Evolutionary conservation across 2,888 invertebrate species (phyloP), one percentile per base, ranked within the genome.

Genomic region (Agriopis leucophaearia): DNA sequence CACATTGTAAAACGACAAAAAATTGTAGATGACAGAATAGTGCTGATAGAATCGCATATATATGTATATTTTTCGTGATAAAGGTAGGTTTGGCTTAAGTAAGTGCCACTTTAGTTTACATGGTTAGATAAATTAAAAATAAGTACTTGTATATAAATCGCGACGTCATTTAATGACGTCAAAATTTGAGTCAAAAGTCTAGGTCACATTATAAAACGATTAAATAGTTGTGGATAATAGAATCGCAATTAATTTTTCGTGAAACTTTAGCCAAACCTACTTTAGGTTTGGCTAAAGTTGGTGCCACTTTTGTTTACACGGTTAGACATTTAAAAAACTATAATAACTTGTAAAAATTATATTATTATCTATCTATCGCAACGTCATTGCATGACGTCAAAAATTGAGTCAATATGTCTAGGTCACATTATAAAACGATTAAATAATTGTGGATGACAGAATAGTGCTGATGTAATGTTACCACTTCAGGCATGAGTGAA

Each of bases 381-480:
- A n/a, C 13, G 7, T 7, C 48, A 47, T 27, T 27, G 18, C 18
- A 47, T 47, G 47, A 16, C 16, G 16, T 47, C 16, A 48, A 9
- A 18, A 48, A 48, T 15, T 7, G 15, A 48, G 48, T 48, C 48
- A 48, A 48, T 10, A 18, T 48, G 48, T 48, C 48, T 48, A 48
- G 48, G 16, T 18, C 16, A 18, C 48, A 18, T 10, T 47, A 47
- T 47, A 48, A 18, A 48, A 48, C 18, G 48, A 48, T 48, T 48
- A 48, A 18, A 48, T 16, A 8, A 48, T 48, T 15, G 10, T 18
- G 15, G 15, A 15, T 64, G 60, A 18, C 44, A 44, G n/a, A 44
- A 44, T 42, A n/a, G n/a, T 59, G 51, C 8, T 48, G 47, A 52
- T 15, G 47, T 40, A 42, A 48, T 18, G 48, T 48, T 48, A 18